Evolutionary conservation across 2,797 vertebrate genomes (phyloP).

Genomic region (Alexandromys oeconomus): DNA sequence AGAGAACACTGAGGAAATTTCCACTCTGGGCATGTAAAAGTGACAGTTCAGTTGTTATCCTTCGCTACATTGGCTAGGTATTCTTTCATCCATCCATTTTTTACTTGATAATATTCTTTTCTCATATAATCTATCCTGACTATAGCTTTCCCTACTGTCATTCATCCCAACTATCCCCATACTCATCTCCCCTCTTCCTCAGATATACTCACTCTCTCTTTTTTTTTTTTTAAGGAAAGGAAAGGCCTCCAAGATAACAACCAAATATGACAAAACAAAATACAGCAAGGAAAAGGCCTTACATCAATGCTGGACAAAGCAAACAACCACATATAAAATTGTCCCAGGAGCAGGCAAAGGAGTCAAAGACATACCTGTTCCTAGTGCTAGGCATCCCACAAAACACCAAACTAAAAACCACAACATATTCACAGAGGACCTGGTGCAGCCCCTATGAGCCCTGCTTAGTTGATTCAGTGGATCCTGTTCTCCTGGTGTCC

Average conservation of each 20-base stretch:
- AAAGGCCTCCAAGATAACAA: not conserved
- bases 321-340: not conserved
- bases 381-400: not conserved
- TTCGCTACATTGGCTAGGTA: not conserved
- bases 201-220: too few relatives aligned
- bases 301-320: not conserved
- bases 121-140: not conserved
- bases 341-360: not conserved
- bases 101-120: not conserved
- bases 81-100: not conserved
- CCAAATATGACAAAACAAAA: not conserved
- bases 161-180: too few relatives aligned
- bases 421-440: not conserved
- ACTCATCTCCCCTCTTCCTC: not conserved
- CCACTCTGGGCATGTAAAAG: too few relatives aligned
- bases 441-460: not conserved
- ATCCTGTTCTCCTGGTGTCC: not conserved
- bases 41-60: not conserved
- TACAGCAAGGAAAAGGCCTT: not conserved
- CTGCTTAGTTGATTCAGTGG: not conserved
- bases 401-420: not conserved
- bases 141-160: accelerated
- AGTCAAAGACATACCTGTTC: accelerated
- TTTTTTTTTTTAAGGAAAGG: not conserved
- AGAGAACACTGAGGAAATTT: not conserved